These are phyloP conservation scores for Dryadula phaetusa DNA, from an alignment of 2,888 invertebrate genomes.

Conservation along the genomic window DNA sequence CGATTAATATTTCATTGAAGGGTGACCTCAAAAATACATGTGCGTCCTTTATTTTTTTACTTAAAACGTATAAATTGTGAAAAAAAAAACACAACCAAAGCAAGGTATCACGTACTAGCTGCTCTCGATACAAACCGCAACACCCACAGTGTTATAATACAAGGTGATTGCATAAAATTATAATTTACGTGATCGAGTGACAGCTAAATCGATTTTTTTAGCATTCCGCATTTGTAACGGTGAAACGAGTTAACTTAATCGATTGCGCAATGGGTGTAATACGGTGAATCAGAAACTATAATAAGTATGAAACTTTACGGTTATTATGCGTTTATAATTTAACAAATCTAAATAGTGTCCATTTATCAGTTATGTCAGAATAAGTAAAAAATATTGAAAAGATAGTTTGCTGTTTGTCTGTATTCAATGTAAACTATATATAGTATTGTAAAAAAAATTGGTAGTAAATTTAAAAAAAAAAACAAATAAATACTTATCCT, in stretches of 20 bases:
- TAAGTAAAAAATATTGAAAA: not conserved
- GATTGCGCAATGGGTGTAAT: slow-evolving; percentile 14
- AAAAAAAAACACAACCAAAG: slow-evolving; percentile 61
- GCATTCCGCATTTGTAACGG: slow-evolving; percentile 47
- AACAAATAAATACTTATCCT: too few species aligned
- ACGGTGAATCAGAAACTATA: slow-evolving; percentile 5
- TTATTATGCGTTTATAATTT: not conserved
- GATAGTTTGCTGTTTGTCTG: not conserved
- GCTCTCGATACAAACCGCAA: slow-evolving; percentile 77
- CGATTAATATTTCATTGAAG: slow-evolving; percentile 30
- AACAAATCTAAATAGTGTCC: not conserved
- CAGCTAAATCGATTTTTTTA: slow-evolving; percentile 66
- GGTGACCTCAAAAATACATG: slow-evolving; percentile 41
- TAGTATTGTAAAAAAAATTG: too few species aligned
- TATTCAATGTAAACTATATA: too few species aligned
- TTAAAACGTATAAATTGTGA: slow-evolving; percentile 66
- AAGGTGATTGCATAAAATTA: slow-evolving; percentile 77
- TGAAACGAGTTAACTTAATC: slow-evolving; percentile 38
- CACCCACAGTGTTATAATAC: slow-evolving; percentile 75
- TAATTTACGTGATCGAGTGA: slow-evolving; percentile 76
- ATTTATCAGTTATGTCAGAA: not conserved
- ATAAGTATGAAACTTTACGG: not conserved
- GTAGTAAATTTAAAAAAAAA: too few species aligned
- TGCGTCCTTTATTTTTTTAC: slow-evolving; percentile 67
- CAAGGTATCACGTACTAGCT: slow-evolving; percentile 75